Evolutionary conservation across 2,888 invertebrate species (phyloP), one percentile per base, ranked within the genome.

Genomic region (Loripinus fragilis): DNA sequence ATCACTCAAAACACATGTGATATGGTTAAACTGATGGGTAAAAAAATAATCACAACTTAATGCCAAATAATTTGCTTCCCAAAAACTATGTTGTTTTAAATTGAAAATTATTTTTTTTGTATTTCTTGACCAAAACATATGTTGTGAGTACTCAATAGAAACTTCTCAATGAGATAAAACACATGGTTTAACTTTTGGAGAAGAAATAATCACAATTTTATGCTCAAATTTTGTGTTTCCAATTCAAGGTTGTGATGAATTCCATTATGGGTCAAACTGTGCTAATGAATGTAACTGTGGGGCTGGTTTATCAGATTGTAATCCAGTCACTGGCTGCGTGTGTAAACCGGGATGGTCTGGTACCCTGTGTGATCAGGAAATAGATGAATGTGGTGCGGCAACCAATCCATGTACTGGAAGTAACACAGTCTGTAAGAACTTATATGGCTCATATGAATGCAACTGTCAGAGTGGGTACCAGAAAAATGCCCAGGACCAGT

Each of bases 311-410:
- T 23, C 12, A 2, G 48, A 38, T 0, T 87, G 86, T 78, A 73
- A 83, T 52, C 38, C 76, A 7, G 74, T 77, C 1, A 78, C 55
- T 0, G 86, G 86, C 0, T 87, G 86, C 76, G 80, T 83, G 15
- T 87, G 86, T 77, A 50, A 52, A 1, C 28, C 50, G 2, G 86
- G 86, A 0, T 87, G 85, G 85, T 72, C 52, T 0, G 86, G 86
- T 10, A 35, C 28, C 15, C 76, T 75, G n/a, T 87, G 86, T 80
- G 80, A 84, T 33, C 65, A 70, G 15, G 85, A 87, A 45, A 67
- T 74, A 10, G 66, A 87, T 52, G 86, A 87, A 41, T 87, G 86
- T 76, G n/a, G n/a, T n/a, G n/a, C n/a, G n/a, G 52, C 74, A n/a
- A 50, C 68, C 3, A 71, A 73, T 38, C 79, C 67, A 0, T 87